Base-by-base conservation (phyloP, 2,113 vertebrate genomes). In the Leptobrachium leishanense region DNA sequence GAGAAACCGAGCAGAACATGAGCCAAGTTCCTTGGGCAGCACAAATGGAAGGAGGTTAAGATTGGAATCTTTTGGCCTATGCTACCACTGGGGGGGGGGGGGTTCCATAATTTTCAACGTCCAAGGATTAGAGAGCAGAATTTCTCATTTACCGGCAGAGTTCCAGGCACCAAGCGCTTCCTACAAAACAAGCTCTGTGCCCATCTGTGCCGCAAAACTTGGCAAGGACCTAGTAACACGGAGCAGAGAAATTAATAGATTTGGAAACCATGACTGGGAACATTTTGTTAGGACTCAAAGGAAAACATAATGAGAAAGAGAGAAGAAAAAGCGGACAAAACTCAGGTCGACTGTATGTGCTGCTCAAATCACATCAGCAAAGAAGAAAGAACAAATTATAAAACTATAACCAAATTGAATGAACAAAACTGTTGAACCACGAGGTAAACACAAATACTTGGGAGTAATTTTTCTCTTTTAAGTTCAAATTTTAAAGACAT, bases 221-320 rank as follows among this genome's bases (percentile, higher is more conserved):
- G 65, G 65, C 65, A 68, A 68, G 40, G 2, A 42, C 4, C 2
- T 64, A 8, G 31, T 39, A 64, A 64, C 62, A 64, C 13, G n/a
- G n/a, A 31, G 62, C 15, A 13, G n/a, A 64, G 62, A 39, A 64
- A 64, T 64, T 64, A 64, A 64, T 64, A 64, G 62, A 64, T 64
- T 39, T 31, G 62, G 31, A 39, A 64, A 64, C n/a, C 62, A 64
- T 20, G 62, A 31, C 62, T 31, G 5, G 62, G 62, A 64, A 64
- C 62, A 64, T 39, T 64, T 64, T 64, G 62, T 64, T 64, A 20
- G 20, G 62, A 31, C n/a, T 64, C 62, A 3, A 64, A 64, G 20
- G 15, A 20, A 39, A 64, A 64, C 3, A 64, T 59, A 59, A 50
- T 50, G 46, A 50, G 46, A 31, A 31, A 31, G 20, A 1, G 20